Percentiles rank a stretch among this genome's conserved stretches.
Conservation (phyloP, 2,797 vertebrate genomes). For the Lacerta viridis region DNA sequence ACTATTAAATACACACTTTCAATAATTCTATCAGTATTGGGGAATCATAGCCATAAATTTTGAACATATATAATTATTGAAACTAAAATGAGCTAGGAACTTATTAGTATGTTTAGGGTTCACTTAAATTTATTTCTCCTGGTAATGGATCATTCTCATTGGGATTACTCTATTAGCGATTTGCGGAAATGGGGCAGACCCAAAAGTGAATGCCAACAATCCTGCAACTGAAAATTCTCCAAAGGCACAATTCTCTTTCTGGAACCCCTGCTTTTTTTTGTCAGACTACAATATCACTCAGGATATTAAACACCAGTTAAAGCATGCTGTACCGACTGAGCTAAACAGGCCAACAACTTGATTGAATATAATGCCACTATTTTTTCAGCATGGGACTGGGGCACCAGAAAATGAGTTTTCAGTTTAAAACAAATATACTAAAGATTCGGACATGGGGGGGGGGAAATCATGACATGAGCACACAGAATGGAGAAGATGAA, state of each 20-base stretch:
- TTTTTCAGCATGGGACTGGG: background rate
- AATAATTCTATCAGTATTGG: background rate
- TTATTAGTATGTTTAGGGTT: background rate
- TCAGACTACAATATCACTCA: background rate
- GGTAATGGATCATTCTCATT: background rate
- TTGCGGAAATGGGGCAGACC: background rate
- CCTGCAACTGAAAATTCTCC: background rate
- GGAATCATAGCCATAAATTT: no score
- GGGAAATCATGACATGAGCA: background rate
- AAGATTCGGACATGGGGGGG: background rate
- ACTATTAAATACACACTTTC: slow-evolving; percentile 14
- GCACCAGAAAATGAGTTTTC: background rate
- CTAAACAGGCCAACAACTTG: no score
- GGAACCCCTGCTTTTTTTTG: background rate
- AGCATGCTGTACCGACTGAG: background rate
- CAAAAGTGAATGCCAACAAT: background rate
- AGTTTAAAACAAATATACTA: background rate
- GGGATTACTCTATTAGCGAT: background rate
- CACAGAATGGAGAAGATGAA: background rate
- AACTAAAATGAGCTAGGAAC: background rate
- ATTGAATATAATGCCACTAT: background rate
- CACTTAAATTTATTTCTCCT: background rate
- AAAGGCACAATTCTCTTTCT: background rate
- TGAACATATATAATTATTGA: background rate
- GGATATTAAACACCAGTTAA: background rate